Evolutionary conservation across 2,113 vertebrate genomes (phyloP).

Genomic region (Lagopus leucura): DNA sequence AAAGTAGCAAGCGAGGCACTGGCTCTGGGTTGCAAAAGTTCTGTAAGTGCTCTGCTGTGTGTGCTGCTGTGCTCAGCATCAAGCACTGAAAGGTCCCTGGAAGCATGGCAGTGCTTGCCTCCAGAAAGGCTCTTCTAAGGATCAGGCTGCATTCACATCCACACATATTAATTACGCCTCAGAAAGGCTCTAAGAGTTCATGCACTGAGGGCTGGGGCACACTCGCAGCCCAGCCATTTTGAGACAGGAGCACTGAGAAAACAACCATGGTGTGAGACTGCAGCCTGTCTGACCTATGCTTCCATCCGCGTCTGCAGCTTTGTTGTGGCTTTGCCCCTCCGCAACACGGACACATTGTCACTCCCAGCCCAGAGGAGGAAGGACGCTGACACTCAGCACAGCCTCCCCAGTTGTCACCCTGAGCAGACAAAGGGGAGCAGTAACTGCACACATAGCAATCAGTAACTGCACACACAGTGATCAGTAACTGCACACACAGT

Average conservation of each 20-base stretch:
- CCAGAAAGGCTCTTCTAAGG: background rate
- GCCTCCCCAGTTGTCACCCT: background rate
- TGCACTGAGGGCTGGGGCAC: background rate
- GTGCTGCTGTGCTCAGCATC: background rate
- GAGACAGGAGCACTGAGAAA: background rate
- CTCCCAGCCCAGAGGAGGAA: background rate
- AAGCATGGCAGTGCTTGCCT: background rate
- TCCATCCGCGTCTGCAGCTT: background rate
- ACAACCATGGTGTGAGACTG: rapidly evolving
- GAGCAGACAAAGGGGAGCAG: background rate
- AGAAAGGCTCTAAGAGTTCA: background rate
- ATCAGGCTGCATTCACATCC: background rate
- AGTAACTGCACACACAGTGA: background rate
- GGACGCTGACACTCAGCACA: background rate
- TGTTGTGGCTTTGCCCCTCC: rapidly evolving
- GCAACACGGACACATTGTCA: background rate
- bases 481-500: background rate
- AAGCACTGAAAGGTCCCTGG: background rate
- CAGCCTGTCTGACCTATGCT: background rate
- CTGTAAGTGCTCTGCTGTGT: background rate
- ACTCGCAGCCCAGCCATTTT: background rate
- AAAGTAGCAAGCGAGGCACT: background rate
- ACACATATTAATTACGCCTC: background rate
- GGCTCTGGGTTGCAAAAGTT: background rate
- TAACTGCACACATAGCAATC: background rate